These are phyloP conservation scores for Spatulosminthurus flaviceps DNA, from an alignment of 2,888 invertebrate genomes.

Conservation along the genomic window DNA sequence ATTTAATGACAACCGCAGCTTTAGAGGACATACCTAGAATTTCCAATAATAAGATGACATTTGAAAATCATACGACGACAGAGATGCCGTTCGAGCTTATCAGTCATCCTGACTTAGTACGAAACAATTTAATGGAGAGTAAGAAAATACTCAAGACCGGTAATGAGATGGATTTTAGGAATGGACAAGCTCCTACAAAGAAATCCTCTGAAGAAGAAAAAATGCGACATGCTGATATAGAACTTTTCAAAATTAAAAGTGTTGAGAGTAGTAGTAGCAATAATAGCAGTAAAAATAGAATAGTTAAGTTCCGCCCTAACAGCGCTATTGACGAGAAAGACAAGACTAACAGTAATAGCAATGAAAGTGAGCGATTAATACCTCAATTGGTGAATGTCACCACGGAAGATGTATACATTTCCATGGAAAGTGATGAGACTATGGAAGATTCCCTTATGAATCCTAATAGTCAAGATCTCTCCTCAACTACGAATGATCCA, in stretches of 20 bases:
- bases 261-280: background rate
- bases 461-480: background rate
- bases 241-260: conserved; percentile 30
- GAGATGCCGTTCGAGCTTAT: background rate
- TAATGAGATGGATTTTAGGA: background rate
- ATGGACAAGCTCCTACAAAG: background rate
- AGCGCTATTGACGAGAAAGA: background rate
- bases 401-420: conserved; percentile 43
- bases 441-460: conserved; percentile 16
- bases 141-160: background rate
- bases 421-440: conserved; percentile 37
- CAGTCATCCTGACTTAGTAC: background rate
- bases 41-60: no score
- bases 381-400: conserved; percentile 47
- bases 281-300: conserved; percentile 6
- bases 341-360: conserved; percentile 2
- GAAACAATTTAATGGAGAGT: no score
- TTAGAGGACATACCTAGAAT: background rate
- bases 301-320: background rate
- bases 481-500: conserved; percentile 3
- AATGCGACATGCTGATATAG: background rate
- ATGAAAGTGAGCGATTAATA: conserved; percentile 2
- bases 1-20: background rate
- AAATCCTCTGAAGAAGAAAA: background rate
- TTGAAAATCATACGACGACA: no score